phyloP scores from a whole-genome alignment of 2,888 invertebrate genomes.

The Hypercompe scribonia region DNA sequence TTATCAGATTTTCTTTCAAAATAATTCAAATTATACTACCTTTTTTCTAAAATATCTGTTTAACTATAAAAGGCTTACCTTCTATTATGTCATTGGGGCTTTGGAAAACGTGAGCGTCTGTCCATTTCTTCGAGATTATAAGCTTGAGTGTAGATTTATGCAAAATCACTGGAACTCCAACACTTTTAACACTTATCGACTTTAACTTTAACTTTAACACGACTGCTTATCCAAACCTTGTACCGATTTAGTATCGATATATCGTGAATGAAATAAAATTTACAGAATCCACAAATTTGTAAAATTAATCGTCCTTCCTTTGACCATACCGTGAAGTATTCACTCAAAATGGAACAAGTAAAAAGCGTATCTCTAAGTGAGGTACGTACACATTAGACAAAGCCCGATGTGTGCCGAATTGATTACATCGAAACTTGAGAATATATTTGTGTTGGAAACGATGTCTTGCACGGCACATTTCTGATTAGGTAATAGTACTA shows the following conservation, averaged over 20 bases:
- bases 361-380: conserved; percentile 34
- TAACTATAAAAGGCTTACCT: too few species aligned
- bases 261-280: neutral
- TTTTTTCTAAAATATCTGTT: too few species aligned
- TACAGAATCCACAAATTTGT: neutral
- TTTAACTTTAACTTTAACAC: too few species aligned
- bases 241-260: too few species aligned
- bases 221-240: neutral
- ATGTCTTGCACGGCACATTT: conserved; percentile 60
- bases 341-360: conserved; percentile 8
- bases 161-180: too few species aligned
- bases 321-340: conserved; percentile 34
- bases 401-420: conserved; percentile 65
- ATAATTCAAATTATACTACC: too few species aligned
- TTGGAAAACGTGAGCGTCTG: too few species aligned
- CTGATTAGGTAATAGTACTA: conserved; percentile 59
- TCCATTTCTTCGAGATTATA: too few species aligned
- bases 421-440: conserved; percentile 68
- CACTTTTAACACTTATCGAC: too few species aligned
- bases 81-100: too few species aligned
- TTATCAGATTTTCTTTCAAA: too few species aligned
- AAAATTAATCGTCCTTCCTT: neutral
- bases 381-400: conserved; percentile 20
- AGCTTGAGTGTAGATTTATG: too few species aligned
- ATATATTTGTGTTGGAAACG: conserved; percentile 56